Evolutionary conservation across 2,888 invertebrate genomes (phyloP), one percentile per base, ranked within the genome.

Genomic region (Leptura quadrifasciata): DNA sequence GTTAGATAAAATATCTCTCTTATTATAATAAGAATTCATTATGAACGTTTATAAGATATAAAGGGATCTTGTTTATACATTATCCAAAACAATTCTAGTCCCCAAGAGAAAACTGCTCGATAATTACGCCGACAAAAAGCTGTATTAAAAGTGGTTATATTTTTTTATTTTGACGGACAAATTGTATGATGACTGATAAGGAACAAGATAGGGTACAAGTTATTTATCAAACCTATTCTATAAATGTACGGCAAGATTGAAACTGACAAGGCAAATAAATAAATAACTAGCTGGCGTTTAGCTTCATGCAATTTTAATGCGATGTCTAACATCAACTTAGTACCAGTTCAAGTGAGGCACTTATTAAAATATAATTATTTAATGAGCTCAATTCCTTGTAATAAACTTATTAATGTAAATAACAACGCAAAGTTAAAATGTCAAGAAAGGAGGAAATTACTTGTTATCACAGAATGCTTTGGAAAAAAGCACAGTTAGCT

Each of bases 181-280:
- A 17, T 24, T 64, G 64, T 64, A n/a, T 20, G 65, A 65, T 52
- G 64, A 24, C 54, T 24, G 65, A 65, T 65, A 65, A 65, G 27
- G 65, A 65, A 31, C 15, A 55, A 68, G 55, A 68, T 57, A 68
- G 27, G n/a, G 17, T 57, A 68, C 68, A 31, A 31, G 68, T 55
- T 52, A 68, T 68, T 68, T 68, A 68, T 55, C 35, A 68, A 27
- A 27, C 20, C 18, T 17, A 55, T 57, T 65, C 65, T 27, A 60
- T 27, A n/a, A 60, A 60, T 60, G 60, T 60, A 9, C 39, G 27
- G 54, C 35, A 15, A 55, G 57, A 55, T 68, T 68, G 68, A 20
- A 68, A 52, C 68, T 68, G 68, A 68, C 68, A 68, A 67, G 68
- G 68, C 68, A 54, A 57, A 68, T 68, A 55, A 68, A 68, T 68